These are phyloP conservation scores for Brachyptera risi DNA, from an alignment of 2,888 invertebrate species.

Conservation along the genomic window DNA sequence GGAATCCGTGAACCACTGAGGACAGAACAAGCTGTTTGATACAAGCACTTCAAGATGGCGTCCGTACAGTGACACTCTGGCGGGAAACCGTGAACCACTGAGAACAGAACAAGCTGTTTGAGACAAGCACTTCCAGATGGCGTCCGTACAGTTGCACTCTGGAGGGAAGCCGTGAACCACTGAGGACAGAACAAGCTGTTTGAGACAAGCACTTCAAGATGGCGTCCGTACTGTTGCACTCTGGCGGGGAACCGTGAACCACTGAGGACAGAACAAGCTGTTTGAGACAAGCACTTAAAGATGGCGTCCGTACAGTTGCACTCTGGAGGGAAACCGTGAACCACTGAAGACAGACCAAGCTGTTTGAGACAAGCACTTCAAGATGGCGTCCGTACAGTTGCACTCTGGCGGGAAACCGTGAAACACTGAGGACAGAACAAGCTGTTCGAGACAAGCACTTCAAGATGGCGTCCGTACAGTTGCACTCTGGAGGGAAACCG, in stretches of 20 bases:
- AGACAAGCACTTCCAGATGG: conserved; percentile 36
- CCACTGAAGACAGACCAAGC: conserved; percentile 38
- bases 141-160: conserved; percentile 36
- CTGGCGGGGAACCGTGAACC: conserved; percentile 33
- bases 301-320: conserved; percentile 38
- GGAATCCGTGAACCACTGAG: conserved; percentile 37
- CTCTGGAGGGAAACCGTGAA: conserved; percentile 33
- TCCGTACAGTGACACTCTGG: conserved; percentile 36
- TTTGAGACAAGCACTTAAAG: no score
- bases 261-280: no score
- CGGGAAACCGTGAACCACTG: conserved; percentile 37
- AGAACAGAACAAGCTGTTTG: no score
- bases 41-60: conserved; percentile 35
- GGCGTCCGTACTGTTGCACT: conserved; percentile 37
- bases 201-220: no score
- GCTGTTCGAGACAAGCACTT: no score
- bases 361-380: no score
- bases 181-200: no score
- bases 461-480: conserved; percentile 38
- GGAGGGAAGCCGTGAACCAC: conserved; percentile 36
- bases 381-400: conserved; percentile 38
- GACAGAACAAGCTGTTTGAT: no score
- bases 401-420: conserved; percentile 33
- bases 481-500: conserved; percentile 33
- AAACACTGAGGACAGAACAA: conserved; percentile 38